Conservation (phyloP, 1,140 invertebrate species). For the Saccostrea glomerata region DNA sequence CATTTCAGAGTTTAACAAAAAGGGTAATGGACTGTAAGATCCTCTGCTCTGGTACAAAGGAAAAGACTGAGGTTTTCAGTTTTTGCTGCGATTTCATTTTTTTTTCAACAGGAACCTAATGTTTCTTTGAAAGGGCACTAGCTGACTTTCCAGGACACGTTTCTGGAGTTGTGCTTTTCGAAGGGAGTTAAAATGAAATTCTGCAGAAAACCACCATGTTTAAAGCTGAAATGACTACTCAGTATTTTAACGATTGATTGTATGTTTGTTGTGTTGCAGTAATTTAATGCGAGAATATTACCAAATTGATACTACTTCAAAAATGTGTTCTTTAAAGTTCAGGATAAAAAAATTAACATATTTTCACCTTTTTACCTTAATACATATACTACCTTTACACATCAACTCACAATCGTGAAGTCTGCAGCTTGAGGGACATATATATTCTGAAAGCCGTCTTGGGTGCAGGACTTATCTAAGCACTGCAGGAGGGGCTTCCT, state of each 20-base stretch:
- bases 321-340: neutral
- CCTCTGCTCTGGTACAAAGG: neutral
- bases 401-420: neutral
- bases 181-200: neutral
- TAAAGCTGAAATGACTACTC: constrained; percentile 12
- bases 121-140: neutral
- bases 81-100: neutral
- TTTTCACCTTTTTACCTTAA: neutral
- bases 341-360: neutral
- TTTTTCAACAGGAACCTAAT: neutral
- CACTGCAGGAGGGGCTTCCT: no score
- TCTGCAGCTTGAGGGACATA: neutral
- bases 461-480: no score
- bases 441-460: no score
- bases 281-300: no score
- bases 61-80: neutral
- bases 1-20: neutral
- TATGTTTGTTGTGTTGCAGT: no score
- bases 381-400: neutral
- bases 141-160: neutral
- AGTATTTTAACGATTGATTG: neutral
- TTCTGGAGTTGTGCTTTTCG: neutral
- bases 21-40: neutral
- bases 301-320: neutral
- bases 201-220: neutral